Evolutionary conservation across 2,797 vertebrate species (phyloP).

Genomic region (Threskiornis aethiopicus): DNA sequence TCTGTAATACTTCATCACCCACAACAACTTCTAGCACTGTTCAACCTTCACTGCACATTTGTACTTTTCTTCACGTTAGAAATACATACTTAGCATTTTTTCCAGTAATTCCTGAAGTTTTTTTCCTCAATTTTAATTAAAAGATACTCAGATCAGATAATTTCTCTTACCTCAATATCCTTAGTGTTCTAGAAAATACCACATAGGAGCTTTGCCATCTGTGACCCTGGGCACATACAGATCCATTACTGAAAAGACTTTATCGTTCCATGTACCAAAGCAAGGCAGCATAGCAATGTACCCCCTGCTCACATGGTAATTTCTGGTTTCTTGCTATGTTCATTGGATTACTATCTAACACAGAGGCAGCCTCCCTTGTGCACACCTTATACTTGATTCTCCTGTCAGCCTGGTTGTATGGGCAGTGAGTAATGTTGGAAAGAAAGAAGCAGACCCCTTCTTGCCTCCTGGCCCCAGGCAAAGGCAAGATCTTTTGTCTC

Average conservation of each 20-base stretch:
- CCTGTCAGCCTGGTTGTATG: background rate
- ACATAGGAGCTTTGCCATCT: background rate
- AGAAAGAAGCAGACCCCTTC: background rate
- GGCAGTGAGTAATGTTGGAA: background rate
- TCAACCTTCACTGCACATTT: background rate
- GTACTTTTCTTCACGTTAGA: background rate
- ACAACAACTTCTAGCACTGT: background rate
- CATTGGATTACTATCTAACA: background rate
- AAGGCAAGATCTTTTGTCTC: background rate
- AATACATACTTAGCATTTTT: background rate
- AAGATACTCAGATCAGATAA: background rate
- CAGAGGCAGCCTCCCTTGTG: background rate
- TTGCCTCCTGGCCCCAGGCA: background rate
- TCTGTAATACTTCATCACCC: background rate
- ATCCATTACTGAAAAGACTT: background rate
- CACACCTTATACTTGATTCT: background rate
- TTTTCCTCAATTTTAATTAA: background rate
- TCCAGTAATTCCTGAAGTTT: background rate
- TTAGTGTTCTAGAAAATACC: background rate
- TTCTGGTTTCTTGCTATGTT: background rate
- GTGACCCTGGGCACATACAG: background rate
- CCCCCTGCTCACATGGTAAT: background rate
- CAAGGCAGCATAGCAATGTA: background rate
- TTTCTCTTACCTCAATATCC: background rate
- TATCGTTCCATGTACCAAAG: accelerated